Conservation (phyloP, 1,140 invertebrate genomes). For the Drosophila punjabiensis region DNA sequence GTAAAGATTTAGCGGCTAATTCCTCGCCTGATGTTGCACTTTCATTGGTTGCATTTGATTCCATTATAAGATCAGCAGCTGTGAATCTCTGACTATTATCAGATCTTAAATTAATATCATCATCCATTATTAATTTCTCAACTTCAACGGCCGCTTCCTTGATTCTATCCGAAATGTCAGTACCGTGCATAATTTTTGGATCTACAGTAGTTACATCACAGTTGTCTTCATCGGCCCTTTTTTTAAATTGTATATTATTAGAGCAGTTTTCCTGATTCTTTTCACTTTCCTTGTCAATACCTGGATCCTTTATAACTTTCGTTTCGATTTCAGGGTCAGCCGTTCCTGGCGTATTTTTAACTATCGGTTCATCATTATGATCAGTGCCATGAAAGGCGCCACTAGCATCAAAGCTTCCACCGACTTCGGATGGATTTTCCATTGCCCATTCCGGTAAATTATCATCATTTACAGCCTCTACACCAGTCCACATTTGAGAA, state of each 20-base stretch:
- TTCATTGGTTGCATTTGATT: slow-evolving; percentile 15
- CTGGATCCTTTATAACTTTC: background rate
- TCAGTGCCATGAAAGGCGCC: slow-evolving; percentile 91
- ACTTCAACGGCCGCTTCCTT: slow-evolving; percentile 91
- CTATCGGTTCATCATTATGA: slow-evolving; percentile 12
- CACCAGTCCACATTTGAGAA: slow-evolving; percentile 44
- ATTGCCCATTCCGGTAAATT: slow-evolving; percentile 92
- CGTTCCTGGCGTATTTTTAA: background rate
- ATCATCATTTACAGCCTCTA: slow-evolving; percentile 85
- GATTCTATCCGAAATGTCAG: slow-evolving; percentile 87
- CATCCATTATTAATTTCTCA: slow-evolving; percentile 90
- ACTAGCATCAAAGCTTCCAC: slow-evolving; percentile 94
- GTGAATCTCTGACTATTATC: slow-evolving; percentile 34
- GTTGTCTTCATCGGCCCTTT: background rate
- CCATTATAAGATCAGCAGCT: background rate
- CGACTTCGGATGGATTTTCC: slow-evolving; percentile 91
- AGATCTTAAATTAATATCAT: slow-evolving; percentile 82
- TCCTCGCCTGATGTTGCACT: slow-evolving; percentile 1
- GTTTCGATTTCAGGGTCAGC: slow-evolving; percentile 3
- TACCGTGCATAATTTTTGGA: slow-evolving; percentile 26
- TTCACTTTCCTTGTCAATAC: background rate
- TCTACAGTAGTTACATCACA: slow-evolving; percentile 13
- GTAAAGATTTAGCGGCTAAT: background rate
- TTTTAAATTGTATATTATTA: background rate
- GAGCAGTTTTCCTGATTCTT: background rate